Evolutionary conservation across 2,888 invertebrate species (phyloP).

Genomic region (Taenaris catops): DNA sequence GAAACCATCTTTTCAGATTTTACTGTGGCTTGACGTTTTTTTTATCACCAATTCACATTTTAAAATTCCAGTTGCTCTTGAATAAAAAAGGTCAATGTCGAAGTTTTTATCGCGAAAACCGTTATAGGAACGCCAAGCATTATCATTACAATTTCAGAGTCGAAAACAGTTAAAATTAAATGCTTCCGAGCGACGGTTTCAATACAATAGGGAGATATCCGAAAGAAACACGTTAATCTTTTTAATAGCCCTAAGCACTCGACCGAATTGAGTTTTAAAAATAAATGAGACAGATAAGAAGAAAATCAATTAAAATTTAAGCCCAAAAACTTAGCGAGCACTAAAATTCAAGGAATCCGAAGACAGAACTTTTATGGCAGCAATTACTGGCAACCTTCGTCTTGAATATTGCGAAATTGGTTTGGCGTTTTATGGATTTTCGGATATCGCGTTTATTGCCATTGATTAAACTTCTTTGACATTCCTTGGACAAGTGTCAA

Average conservation of each 20-base stretch:
- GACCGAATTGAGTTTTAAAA: conserved; percentile 48
- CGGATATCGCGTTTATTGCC: conserved; percentile 47
- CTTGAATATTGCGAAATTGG: conserved; percentile 63
- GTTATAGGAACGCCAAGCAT: too few species aligned
- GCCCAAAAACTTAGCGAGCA: conserved; percentile 54
- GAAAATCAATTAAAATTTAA: conserved; percentile 47
- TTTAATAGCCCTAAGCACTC: conserved; percentile 46
- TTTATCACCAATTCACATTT: too few species aligned
- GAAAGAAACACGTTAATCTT: conserved; percentile 40
- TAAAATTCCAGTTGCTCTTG: too few species aligned
- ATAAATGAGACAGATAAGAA: conserved; percentile 49
- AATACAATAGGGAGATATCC: conserved; percentile 19
- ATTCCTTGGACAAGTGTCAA: conserved; percentile 2
- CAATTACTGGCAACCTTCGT: conserved; percentile 69
- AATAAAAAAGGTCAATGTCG: too few species aligned
- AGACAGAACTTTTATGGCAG: conserved; percentile 66
- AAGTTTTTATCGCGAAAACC: too few species aligned
- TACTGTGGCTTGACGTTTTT: too few species aligned
- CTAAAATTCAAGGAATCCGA: conserved; percentile 57
- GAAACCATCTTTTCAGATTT: too few species aligned
- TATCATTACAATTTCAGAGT: too few species aligned
- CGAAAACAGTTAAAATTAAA: conserved; percentile 12
- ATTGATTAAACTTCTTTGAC: conserved; percentile 39
- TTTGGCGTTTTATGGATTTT: conserved; percentile 63
- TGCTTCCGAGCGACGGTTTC: conserved; percentile 7